A percentile compares a stretch with the other conserved stretches of the same genome.
Conservation (phyloP, 2,113 vertebrate genomes). For the Polypterus senegalus region DNA sequence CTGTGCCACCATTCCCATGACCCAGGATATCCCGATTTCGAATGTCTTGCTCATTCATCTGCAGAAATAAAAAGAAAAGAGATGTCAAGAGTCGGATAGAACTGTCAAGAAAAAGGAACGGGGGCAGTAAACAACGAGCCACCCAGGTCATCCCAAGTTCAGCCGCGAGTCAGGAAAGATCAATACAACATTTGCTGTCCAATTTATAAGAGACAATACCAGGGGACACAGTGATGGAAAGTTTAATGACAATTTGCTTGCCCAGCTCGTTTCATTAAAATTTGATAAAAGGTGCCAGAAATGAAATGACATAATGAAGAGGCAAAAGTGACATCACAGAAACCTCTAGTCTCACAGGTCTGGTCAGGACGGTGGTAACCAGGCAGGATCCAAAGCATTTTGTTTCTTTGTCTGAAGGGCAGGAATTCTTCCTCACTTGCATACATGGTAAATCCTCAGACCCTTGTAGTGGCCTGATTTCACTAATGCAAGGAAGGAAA, state of each 20-base stretch:
- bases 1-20: conserved; percentile 91
- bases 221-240: conserved; percentile 76
- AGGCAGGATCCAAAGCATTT: no score
- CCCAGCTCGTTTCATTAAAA: conserved; percentile 70
- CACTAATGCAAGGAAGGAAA: no score
- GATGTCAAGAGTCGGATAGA: conserved; percentile 58
- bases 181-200: conserved; percentile 86
- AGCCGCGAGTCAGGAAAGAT: conserved; percentile 72
- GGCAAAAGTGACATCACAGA: no score
- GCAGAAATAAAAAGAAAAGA: conserved; percentile 34
- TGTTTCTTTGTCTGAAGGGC: no score
- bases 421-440: no score
- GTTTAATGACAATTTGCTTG: conserved; percentile 88
- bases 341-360: no score
- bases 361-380: no score
- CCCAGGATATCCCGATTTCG: conserved; percentile 91
- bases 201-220: conserved; percentile 93
- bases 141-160: conserved; percentile 84
- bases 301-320: conserved; percentile 59
- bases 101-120: conserved; percentile 64
- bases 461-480: no score
- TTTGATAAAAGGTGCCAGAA: conserved; percentile 86
- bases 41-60: conserved; percentile 98
- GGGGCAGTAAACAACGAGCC: conserved; percentile 71
- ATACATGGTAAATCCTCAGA: no score